Conservation (phyloP, 2,888 invertebrate genomes). For the Lasioglossum villosulum region DNA sequence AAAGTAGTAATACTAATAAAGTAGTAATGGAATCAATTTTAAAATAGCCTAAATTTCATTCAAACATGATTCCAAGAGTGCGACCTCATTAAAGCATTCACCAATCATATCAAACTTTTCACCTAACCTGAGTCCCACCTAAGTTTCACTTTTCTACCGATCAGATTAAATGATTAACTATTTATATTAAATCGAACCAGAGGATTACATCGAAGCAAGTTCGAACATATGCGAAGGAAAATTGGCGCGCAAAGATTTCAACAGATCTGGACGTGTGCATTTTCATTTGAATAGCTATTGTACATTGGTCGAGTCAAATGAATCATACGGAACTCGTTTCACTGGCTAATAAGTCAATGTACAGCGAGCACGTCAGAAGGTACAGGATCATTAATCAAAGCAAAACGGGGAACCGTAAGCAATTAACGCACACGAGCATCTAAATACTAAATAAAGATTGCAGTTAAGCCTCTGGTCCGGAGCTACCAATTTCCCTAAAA, state of each 20-base stretch:
- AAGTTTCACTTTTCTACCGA: not conserved
- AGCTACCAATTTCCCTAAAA: not conserved
- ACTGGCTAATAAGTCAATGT: not conserved
- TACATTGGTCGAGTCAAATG: not conserved
- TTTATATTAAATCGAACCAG: not conserved
- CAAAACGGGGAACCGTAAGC: not conserved
- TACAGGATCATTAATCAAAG: not conserved
- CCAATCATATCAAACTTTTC: not conserved
- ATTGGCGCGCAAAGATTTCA: not conserved
- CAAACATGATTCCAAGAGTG: not conserved
- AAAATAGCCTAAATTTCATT: not conserved
- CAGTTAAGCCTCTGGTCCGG: not conserved
- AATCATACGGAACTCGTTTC: not conserved
- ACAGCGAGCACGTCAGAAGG: not conserved
- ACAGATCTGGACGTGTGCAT: not conserved
- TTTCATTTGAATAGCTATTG: not conserved
- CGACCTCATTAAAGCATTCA: too few relatives aligned
- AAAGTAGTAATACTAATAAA: too few relatives aligned
- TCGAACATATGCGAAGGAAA: not conserved
- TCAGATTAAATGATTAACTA: not conserved
- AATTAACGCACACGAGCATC: not conserved
- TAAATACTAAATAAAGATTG: slow-evolving; percentile 1
- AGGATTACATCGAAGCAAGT: not conserved
- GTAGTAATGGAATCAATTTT: not conserved
- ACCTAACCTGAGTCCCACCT: not conserved